Base-by-base conservation (phyloP, 2,888 invertebrate species). In the Lordiphosa fenestrarum region DNA sequence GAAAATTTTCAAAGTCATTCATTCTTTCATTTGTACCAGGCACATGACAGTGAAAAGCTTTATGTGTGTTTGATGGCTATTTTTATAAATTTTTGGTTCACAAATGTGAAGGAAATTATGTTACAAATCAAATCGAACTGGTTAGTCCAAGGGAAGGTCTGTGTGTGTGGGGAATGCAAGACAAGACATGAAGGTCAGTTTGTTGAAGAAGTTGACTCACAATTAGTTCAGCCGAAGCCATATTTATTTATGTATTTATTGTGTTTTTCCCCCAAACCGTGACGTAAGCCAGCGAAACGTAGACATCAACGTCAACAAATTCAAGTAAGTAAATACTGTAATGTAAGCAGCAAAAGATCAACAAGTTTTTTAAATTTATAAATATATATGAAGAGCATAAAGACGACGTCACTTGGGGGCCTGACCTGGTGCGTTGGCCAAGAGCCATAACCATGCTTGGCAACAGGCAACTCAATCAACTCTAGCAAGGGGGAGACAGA, bases 1-100 rank as follows among this genome's bases (percentile, higher is more conserved):
- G 38, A 46, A 25, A 55, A 62, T 56, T 51, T 38, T 13, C 21
- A 23, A 15, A 37, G 19, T 46, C 23, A 3, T 25, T 12, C 9
- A 35, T 41, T 38, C 10, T 53, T 53, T 54, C 30, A 38, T 7
- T 6, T 21, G 13, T 2, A 36, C n/a, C 10, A 35, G 39, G 47
- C 72, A 75, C 72, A 75, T 72, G 72, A 72, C 73, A 53, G 58
- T 46, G 56, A 75, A 66, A 59, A 54, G 41, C 33, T 51, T 55
- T 65, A 53, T 40, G 37, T 72, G 75, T 72, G 37, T 6, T 44
- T 57, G 49, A 42, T 25, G 25, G 25, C 25, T 25, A 25, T 25
- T 25, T 25, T 7, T 25, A 25, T 23, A 6, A 2, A 21, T 38
- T 65, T 60, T 60, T 72, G 66, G 73, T 72, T 38, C 52, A 30